Conservation (phyloP, 2,888 invertebrate genomes). For the Ormyrus nitidulus region DNA sequence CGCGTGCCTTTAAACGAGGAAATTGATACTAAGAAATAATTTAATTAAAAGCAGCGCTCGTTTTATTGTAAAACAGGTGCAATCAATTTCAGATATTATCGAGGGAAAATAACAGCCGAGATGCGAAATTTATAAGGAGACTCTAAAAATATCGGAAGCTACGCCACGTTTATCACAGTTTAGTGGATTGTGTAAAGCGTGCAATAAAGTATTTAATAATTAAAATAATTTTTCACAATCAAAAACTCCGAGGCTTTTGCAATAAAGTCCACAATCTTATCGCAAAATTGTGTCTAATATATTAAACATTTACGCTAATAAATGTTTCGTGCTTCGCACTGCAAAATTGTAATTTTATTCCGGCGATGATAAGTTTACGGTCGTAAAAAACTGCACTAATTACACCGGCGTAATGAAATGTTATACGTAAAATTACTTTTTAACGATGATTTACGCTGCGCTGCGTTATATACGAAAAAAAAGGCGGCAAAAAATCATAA, state of each 20-base stretch:
- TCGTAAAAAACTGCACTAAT: conserved; percentile 51
- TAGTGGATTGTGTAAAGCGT: no score
- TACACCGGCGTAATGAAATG: conserved; percentile 51
- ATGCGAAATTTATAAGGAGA: no score
- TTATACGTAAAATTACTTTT: conserved; percentile 48
- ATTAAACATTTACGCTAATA: conserved; percentile 23
- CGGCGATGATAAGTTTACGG: conserved; percentile 51
- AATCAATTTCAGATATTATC: no score
- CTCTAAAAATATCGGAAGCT: no score
- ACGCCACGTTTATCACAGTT: no score
- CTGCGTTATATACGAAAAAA: not conserved
- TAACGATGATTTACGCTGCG: conserved; percentile 49
- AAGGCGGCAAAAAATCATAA: conserved; percentile 18
- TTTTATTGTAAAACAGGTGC: no score
- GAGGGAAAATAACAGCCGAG: no score
- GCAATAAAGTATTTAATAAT: no score
- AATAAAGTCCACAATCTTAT: conserved; percentile 6
- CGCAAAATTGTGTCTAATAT: conserved; percentile 1
- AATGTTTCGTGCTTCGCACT: conserved; percentile 28
- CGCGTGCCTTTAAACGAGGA: no score
- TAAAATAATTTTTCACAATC: no score
- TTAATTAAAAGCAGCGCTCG: no score
- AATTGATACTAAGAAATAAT: no score
- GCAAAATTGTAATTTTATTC: conserved; percentile 49
- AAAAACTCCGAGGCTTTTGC: not conserved